These are phyloP conservation scores for Pelmatolapia mariae DNA, from an alignment of 2,113 vertebrate species.

Conservation along the genomic window DNA sequence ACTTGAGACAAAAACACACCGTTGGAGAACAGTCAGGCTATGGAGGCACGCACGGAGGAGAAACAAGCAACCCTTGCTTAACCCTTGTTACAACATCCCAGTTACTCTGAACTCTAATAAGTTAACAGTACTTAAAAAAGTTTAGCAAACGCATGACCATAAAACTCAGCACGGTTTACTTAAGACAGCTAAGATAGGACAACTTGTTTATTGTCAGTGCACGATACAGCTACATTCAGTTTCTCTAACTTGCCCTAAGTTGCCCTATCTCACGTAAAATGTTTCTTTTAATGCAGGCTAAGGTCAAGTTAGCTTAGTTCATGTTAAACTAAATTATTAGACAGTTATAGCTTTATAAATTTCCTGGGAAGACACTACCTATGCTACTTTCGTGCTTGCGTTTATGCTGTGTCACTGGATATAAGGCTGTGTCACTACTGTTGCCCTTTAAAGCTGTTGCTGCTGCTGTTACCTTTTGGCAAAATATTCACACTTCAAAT, in stretches of 20 bases:
- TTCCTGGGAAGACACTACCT: not conserved
- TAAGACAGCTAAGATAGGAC: not conserved
- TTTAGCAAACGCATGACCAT: not conserved
- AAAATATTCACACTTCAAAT: not conserved
- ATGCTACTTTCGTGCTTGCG: not conserved
- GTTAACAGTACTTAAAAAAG: not conserved
- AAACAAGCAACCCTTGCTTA: not conserved
- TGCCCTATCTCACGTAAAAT: not conserved
- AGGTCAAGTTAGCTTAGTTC: not conserved
- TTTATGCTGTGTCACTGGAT: not conserved
- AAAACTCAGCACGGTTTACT: not conserved
- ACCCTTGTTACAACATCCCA: not conserved
- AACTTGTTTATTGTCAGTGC: not conserved
- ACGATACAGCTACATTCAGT: not conserved
- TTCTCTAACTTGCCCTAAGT: not conserved
- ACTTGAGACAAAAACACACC: not conserved
- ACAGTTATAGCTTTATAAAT: not conserved
- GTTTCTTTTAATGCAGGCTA: not conserved
- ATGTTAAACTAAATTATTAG: not conserved
- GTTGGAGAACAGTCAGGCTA: not conserved
- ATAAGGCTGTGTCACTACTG: not conserved
- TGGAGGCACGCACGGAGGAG: not conserved
- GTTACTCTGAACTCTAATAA: not conserved
- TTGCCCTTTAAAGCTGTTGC: not conserved
- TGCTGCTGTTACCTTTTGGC: not conserved